These are phyloP conservation scores for Eupeodes latifasciatus DNA, from an alignment of 2,888 invertebrate genomes.

Conservation along the genomic window DNA sequence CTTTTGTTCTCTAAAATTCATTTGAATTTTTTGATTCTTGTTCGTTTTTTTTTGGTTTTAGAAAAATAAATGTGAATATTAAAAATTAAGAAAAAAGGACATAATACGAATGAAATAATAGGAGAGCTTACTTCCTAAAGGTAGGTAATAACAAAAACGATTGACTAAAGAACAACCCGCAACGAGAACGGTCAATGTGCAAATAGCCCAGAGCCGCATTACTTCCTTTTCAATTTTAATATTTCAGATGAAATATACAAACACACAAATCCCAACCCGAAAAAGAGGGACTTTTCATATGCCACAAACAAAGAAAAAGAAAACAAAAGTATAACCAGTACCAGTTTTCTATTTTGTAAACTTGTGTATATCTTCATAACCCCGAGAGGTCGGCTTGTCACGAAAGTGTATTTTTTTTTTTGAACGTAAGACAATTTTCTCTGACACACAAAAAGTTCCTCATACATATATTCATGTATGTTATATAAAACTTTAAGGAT, in stretches of 20 bases:
- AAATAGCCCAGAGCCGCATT: conserved; percentile 60
- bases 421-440: conserved; percentile 29
- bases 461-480: background rate
- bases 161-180: conserved; percentile 21
- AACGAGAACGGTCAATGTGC: conserved; percentile 48
- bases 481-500: background rate
- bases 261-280: background rate
- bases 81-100: conserved; percentile 41
- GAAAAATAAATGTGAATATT: conserved; percentile 9
- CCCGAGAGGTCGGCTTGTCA: conserved; percentile 27
- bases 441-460: background rate
- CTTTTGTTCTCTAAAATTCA: conserved; percentile 44
- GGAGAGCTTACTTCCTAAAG: background rate
- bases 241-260: conserved; percentile 54
- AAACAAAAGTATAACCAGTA: background rate
- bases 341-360: background rate
- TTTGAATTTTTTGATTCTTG: conserved; percentile 24
- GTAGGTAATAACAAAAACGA: conserved; percentile 19
- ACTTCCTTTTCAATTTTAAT: conserved; percentile 51
- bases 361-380: background rate
- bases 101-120: conserved; percentile 13
- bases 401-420: conserved; percentile 17
- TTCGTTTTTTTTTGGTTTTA: background rate
- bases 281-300: conserved; percentile 16
- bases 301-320: conserved; percentile 7